phyloP scores from a whole-genome alignment of 2,797 vertebrate species.

The Pagetopsis macropterus region DNA sequence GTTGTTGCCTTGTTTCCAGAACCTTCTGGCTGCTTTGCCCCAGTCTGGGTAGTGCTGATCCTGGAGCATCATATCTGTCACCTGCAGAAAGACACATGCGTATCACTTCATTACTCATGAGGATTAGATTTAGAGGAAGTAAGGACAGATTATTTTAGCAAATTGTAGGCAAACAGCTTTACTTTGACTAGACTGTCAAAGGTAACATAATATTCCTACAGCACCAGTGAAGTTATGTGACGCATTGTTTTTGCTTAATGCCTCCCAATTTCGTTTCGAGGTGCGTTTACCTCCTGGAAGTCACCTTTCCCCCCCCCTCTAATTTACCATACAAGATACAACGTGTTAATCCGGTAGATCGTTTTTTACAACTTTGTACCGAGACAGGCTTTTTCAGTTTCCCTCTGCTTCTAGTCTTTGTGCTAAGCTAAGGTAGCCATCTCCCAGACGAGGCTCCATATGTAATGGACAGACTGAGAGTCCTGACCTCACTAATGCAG shows the following conservation, averaged over 20 bases:
- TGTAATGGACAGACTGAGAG: too few relatives aligned
- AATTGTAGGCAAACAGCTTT: not conserved
- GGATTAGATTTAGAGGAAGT: not conserved
- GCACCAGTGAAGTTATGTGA: not conserved
- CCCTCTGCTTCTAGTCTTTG: too few relatives aligned
- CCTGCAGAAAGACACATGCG: slow-evolving; percentile 76
- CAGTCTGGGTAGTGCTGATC: slow-evolving; percentile 94
- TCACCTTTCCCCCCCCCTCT: too few relatives aligned
- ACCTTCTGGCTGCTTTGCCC: slow-evolving; percentile 91
- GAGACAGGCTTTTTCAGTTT: not conserved
- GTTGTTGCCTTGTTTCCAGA: slow-evolving; percentile 95
- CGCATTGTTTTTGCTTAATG: too few relatives aligned
- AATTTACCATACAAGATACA: too few relatives aligned
- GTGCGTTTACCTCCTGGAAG: not conserved
- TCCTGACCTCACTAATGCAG: not conserved
- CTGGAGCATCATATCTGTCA: slow-evolving; percentile 99
- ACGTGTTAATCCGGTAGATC: not conserved
- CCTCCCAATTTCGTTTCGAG: not conserved
- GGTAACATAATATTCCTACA: not conserved
- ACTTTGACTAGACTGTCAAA: too few relatives aligned
- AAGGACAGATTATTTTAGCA: not conserved
- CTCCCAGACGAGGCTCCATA: too few relatives aligned
- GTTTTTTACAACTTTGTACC: not conserved
- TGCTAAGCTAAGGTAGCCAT: too few relatives aligned
- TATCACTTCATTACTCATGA: not conserved